phyloP scores from a whole-genome alignment of 2,888 invertebrate genomes.

The Drosophila lutescens region DNA sequence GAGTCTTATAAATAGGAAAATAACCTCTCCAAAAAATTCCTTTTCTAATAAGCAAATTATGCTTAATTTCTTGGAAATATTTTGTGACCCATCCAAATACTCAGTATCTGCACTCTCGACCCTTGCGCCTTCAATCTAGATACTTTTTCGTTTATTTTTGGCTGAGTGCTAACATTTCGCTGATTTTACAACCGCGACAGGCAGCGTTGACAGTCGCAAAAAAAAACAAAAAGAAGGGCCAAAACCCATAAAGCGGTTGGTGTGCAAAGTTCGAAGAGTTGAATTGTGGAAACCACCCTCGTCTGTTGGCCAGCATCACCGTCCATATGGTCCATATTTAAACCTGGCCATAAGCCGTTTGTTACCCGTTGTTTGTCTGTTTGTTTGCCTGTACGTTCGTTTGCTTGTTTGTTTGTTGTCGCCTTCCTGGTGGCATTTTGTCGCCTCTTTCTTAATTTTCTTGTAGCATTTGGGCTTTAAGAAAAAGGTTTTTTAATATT shows the following conservation, averaged over 20 bases:
- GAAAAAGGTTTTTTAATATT: neutral
- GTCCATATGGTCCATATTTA: constrained; percentile 18
- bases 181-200: constrained; percentile 62
- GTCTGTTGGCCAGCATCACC: neutral
- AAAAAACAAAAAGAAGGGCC: neutral
- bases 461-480: neutral
- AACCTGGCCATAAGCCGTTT: constrained; percentile 35
- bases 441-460: neutral
- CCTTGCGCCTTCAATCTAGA: neutral
- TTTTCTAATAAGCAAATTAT: neutral
- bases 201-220: constrained; percentile 54
- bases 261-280: constrained; percentile 3
- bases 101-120: neutral
- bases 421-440: constrained; percentile 4
- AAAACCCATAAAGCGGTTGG: constrained; percentile 8
- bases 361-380: constrained; percentile 20
- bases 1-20: no score
- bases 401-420: constrained; percentile 6
- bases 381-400: constrained; percentile 10
- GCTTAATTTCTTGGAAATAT: neutral
- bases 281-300: neutral
- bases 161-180: constrained; percentile 45
- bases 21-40: no score
- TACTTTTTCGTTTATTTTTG: constrained; percentile 7
- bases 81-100: neutral